These are phyloP conservation scores for Ypsolopha sequella DNA, from an alignment of 2,888 invertebrate genomes.

Conservation along the genomic window DNA sequence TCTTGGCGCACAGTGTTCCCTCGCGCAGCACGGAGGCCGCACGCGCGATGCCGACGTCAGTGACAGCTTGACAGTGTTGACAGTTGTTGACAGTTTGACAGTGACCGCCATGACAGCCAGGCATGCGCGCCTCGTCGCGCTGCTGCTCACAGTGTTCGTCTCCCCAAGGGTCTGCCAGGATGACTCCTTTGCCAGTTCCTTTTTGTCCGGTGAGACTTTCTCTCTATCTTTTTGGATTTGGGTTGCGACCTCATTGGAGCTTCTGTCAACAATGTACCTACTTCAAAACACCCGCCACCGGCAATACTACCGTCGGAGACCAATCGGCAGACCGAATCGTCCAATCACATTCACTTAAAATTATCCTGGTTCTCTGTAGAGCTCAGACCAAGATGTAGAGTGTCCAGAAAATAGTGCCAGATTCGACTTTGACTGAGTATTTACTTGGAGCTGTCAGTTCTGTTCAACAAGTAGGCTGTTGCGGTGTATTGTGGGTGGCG, in stretches of 20 bases:
- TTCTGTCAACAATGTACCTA: too few relatives aligned
- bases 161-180: constrained; percentile 63
- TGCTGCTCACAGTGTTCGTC: constrained; percentile 26
- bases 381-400: too few relatives aligned
- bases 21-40: constrained; percentile 33
- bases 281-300: too few relatives aligned
- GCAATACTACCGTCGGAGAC: too few relatives aligned
- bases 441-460: too few relatives aligned
- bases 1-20: constrained; percentile 35
- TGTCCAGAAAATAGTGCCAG: too few relatives aligned
- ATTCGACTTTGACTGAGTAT: too few relatives aligned
- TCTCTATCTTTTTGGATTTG: neutral
- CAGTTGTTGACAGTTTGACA: constrained; percentile 8
- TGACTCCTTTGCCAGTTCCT: constrained; percentile 85
- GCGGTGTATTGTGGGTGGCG: too few relatives aligned
- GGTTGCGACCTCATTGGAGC: neutral
- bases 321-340: too few relatives aligned
- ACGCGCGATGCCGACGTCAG: constrained; percentile 38
- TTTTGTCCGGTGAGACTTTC: constrained; percentile 76
- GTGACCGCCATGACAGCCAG: constrained; percentile 39
- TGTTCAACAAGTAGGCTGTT: too few relatives aligned
- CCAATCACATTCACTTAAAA: too few relatives aligned
- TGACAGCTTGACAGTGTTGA: constrained; percentile 15
- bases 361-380: too few relatives aligned
- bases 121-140: constrained; percentile 19